Evolutionary conservation across 2,113 vertebrate genomes (phyloP), one percentile per base, ranked within the genome.

Genomic region (Castor canadensis): DNA sequence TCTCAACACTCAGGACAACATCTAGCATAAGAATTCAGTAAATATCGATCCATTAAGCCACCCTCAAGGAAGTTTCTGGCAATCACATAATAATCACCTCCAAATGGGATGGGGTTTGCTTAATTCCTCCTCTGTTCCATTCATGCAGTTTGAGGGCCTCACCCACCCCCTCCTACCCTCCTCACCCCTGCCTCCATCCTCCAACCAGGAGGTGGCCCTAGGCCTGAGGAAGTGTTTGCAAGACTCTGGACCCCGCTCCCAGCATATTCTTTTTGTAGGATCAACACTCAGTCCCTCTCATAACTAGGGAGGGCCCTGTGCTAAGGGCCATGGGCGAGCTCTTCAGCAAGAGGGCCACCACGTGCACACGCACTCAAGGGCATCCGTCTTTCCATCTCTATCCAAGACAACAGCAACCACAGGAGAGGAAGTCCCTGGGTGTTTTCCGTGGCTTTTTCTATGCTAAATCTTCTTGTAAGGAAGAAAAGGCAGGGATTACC

Each of bases 21-120:
- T 49, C 82, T 62, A 11, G 12, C 40, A 15, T 15, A 86, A 94
- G 92, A 83, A 84, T 90, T 94, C 58, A 62, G 96, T 93, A 94
- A 96, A 96, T 89, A 93, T 77, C 81, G 92, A 89, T 84, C 87
- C 38, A 79, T 16, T 12, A 49, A 90, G 80, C 95, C 76, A 12
- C 92, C 92, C 95, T 84, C 79, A 5, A 17, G 0, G 69, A 80
- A 35, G 84, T 35, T 64, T 64, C 93, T 95, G 80, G 76, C 95
- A 94, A 38, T 58, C 19, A 16, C 72, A n/a, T n/a, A n/a, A 40
- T 49, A 87, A 83, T 96, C 52, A 13, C 82, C 69, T 43, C 54
- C 75, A 52, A 66, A 93, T 35, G 69, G 43, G 43, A 60, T 69
- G 84, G 95, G 88, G 87, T 54, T 87, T 62, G 71, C 80, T 84